Evolutionary conservation across 2,888 invertebrate genomes (phyloP), one percentile per base, ranked within the genome.

Genomic region (Melipona bicolor): DNA sequence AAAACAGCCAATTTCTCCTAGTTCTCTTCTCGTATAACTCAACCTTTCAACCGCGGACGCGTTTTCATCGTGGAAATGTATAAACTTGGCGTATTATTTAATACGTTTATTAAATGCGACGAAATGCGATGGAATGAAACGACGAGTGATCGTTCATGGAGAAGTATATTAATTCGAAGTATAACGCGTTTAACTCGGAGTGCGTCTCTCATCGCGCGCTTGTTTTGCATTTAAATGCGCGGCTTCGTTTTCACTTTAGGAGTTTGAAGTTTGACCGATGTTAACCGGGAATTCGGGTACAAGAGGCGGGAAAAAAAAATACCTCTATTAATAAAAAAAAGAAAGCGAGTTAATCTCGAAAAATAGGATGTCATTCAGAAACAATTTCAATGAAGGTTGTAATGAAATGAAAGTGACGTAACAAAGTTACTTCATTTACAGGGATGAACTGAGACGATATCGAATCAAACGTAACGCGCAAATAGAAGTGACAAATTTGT

Each of bases 101-200:
- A 24, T 5, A n/a, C n/a, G n/a, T 32, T 24, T 56, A 59, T 56
- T 43, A 24, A 65, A 65, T 36, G 32, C n/a, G 6, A 17, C 19
- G 21, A 0, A 3, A 15, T 17, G 15, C n/a, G 2, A 43, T 43
- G 36, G 19, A n/a, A 69, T 13, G 36, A 43, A 64, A 52, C 27
- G 36, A 27, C 72, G 49, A n/a, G 32, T 1, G 21, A 73, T 49
- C 17, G 17, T 15, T 49, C 43, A 5, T 21, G 21, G 32, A 62
- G 50, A 49, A 61, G 15, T 49, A 17, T 24, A 54, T 77, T 77
- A 77, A 70, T 71, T 64, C 71, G 17, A 17, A 32, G 19, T 13
- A 27, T 13, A 61, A 71, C 9, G 5, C 43, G n/a, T 69, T 50
- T 24, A 62, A 24, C 24, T 19, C 19, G 19, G 0, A 2, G n/a